A percentile compares a stretch with the other conserved stretches of the same genome.
Evolutionary conservation across 2,113 vertebrate species (phyloP).

Genomic region (Paracanthobrama guichenoti): DNA sequence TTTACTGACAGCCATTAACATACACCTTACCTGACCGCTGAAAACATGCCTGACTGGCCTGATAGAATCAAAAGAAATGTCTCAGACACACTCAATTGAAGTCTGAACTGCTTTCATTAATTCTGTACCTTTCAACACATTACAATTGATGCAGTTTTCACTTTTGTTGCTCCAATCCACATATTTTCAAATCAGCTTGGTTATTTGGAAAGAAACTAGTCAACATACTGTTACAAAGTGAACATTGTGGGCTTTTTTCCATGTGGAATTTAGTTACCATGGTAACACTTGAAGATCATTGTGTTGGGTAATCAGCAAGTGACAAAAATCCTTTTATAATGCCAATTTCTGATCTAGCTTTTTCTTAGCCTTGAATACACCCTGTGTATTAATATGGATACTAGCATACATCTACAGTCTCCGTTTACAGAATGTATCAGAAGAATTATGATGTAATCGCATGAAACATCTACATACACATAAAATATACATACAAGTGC

Average conservation of each 20-base stretch:
- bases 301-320: constrained; percentile 32
- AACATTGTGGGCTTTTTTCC: constrained; percentile 27
- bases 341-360: constrained; percentile 16
- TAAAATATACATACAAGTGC: constrained; percentile 5
- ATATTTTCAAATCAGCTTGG: constrained; percentile 6
- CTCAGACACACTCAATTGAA: constrained; percentile 9
- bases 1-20: constrained; percentile 51
- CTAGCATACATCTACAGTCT: neutral
- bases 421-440: neutral
- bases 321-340: constrained; percentile 41
- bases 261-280: constrained; percentile 61
- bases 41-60: constrained; percentile 28
- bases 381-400: neutral
- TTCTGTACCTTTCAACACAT: constrained; percentile 6
- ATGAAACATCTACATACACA: neutral
- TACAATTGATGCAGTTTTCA: constrained; percentile 4
- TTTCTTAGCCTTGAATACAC: neutral
- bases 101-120: constrained; percentile 19
- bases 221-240: neutral
- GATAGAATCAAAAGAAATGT: constrained; percentile 39
- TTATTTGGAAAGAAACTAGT: constrained; percentile 12
- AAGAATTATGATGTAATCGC: neutral
- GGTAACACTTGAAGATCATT: constrained; percentile 50
- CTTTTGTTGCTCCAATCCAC: neutral
- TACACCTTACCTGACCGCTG: constrained; percentile 42